Evolutionary conservation across 2,113 vertebrate genomes (phyloP).

Genomic region (Tetrax tetrax): DNA sequence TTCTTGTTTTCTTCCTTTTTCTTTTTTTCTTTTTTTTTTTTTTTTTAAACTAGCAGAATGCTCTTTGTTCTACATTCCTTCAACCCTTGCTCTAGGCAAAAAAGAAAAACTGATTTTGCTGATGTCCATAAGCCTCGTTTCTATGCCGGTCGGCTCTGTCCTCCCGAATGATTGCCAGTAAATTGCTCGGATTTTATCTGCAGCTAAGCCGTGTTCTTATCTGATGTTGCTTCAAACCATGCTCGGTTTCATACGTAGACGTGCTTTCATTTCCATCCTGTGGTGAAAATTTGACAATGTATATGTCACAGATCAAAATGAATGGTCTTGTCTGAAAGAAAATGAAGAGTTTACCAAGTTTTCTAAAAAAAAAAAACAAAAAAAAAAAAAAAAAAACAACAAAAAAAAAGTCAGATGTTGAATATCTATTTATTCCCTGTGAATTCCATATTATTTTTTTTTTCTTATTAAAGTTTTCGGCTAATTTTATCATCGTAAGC

Average conservation of each 20-base stretch:
- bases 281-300: background rate
- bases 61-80: background rate
- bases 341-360: background rate
- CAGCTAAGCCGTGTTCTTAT: background rate
- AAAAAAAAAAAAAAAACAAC: no score
- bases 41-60: background rate
- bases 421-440: background rate
- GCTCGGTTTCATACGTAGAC: background rate
- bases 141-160: background rate
- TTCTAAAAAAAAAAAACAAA: no score
- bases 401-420: background rate
- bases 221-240: background rate
- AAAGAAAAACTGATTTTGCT: background rate
- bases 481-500: background rate
- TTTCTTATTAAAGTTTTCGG: background rate
- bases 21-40: no score
- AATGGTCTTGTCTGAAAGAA: background rate
- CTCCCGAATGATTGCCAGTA: background rate
- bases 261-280: background rate
- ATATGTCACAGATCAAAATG: background rate
- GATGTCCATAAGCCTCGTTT: background rate
- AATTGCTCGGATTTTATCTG: conserved; percentile 46
- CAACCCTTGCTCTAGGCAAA: background rate
- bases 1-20: background rate
- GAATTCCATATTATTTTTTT: background rate